These are phyloP conservation scores for Neoarius graeffei DNA, from an alignment of 2,113 vertebrate species.

Conservation along the genomic window DNA sequence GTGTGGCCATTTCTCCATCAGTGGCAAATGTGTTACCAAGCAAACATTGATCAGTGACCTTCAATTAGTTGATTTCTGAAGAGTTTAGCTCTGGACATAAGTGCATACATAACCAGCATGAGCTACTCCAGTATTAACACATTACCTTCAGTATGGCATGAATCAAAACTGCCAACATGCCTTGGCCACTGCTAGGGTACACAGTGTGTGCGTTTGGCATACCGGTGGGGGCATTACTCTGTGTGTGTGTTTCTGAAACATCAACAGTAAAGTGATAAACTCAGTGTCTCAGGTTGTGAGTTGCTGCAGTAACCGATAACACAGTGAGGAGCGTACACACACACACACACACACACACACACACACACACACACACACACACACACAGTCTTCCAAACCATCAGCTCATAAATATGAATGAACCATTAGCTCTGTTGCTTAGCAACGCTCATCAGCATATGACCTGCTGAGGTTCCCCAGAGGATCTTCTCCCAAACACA, in stretches of 20 bases:
- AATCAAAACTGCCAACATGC: too few species aligned
- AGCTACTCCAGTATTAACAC: too few species aligned
- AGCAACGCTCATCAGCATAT: conserved; percentile 19
- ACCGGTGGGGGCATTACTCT: too few species aligned
- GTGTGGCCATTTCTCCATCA: too few species aligned
- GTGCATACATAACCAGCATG: too few species aligned
- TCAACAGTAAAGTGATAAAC: not conserved
- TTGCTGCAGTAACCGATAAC: not conserved
- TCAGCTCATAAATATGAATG: conserved; percentile 29
- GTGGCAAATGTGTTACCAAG: too few species aligned
- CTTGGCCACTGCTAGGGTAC: too few species aligned
- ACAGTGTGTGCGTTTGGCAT: too few species aligned
- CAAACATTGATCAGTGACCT: too few species aligned
- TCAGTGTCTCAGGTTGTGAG: not conserved
- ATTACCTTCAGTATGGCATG: too few species aligned
- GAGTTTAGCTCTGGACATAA: too few species aligned
- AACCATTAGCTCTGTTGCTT: conserved; percentile 24
- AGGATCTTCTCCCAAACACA: conserved; percentile 62
- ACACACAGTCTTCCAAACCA: not conserved
- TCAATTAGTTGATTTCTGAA: too few species aligned
- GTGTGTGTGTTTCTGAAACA: not conserved
- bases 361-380: not conserved
- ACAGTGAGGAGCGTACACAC: not conserved
- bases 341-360: not conserved
- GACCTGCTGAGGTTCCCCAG: conserved; percentile 40